A percentile compares a stretch with the other conserved stretches of the same genome.
These are phyloP conservation scores for Caenorhabditis afra DNA, from an alignment of 2,888 invertebrate species.

Conservation along the genomic window DNA sequence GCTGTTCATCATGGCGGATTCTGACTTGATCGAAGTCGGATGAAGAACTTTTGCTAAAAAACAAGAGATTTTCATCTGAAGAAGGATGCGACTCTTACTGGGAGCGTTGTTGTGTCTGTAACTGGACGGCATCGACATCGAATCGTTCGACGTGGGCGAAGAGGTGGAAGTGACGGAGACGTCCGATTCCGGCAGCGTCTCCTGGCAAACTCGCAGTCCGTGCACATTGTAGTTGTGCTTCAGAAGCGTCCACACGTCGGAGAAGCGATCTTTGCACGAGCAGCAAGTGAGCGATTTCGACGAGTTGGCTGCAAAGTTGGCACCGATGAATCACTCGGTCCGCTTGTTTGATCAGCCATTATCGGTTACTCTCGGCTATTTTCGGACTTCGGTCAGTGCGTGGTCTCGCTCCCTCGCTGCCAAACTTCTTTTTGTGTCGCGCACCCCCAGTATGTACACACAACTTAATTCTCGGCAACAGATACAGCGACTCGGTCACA, in stretches of 20 bases:
- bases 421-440: slow-evolving; percentile 18
- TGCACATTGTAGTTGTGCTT: slow-evolving; percentile 77
- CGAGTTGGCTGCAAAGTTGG: slow-evolving; percentile 38
- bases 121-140: slow-evolving; percentile 55
- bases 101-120: slow-evolving; percentile 34
- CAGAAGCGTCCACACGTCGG: slow-evolving; percentile 77
- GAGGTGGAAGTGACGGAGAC: slow-evolving; percentile 66
- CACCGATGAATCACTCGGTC: not conserved
- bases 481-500: slow-evolving; percentile 34
- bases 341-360: slow-evolving; percentile 34
- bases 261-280: slow-evolving; percentile 75
- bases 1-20: slow-evolving; percentile 51
- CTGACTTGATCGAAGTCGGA: slow-evolving; percentile 52
- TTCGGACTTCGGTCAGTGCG: slow-evolving; percentile 48
- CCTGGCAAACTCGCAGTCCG: slow-evolving; percentile 74
- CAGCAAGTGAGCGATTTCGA: slow-evolving; percentile 73
- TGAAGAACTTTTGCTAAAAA: slow-evolving; percentile 44
- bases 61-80: not conserved
- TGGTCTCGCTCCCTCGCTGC: slow-evolving; percentile 34
- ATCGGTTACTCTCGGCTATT: slow-evolving; percentile 45
- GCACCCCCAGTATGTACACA: slow-evolving; percentile 20
- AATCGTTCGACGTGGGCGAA: slow-evolving; percentile 66
- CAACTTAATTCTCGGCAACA: slow-evolving; percentile 34
- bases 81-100: not conserved
- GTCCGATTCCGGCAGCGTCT: slow-evolving; percentile 62